These are phyloP conservation scores for Halocynthia aurantium DNA, from an alignment of 23 tunicate species.

Conservation along the genomic window DNA sequence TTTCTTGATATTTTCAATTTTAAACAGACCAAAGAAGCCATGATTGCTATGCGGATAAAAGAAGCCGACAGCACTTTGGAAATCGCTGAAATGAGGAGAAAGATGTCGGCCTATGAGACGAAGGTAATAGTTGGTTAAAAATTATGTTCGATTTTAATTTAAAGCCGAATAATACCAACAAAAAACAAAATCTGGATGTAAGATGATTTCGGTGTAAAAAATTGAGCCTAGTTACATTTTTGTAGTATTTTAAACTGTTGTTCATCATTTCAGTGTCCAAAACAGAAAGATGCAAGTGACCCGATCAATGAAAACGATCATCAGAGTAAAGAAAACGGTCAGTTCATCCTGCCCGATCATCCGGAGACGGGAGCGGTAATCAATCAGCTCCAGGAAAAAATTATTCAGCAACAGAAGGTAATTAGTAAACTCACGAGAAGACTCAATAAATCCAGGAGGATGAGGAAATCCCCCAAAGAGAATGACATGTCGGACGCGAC, in stretches of 20 bases:
- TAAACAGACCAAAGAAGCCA: constrained; percentile 61
- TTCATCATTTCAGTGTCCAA: no score
- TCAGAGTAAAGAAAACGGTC: no score
- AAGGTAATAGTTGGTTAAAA: constrained; percentile 53
- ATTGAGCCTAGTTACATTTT: no score
- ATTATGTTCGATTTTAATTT: no score
- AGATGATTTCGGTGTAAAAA: no score
- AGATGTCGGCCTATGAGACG: constrained; percentile 33
- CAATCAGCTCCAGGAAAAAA: constrained; percentile 56
- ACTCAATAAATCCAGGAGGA: background rate
- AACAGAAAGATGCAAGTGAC: no score
- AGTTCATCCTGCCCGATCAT: constrained; percentile 10
- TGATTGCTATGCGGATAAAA: constrained; percentile 43
- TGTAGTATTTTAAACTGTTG: no score
- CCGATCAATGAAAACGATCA: no score
- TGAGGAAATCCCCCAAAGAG: background rate
- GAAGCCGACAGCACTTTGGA: constrained; percentile 81
- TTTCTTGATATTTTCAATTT: background rate
- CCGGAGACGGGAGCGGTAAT: constrained; percentile 42
- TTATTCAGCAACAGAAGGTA: constrained; percentile 64
- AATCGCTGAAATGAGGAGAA: constrained; percentile 67
- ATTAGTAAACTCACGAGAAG: constrained; percentile 19
- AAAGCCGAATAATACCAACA: no score
- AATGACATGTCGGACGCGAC: background rate
- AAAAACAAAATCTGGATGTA: no score